Evolutionary conservation across 2,797 vertebrate genomes (phyloP).

Genomic region (Paratrypauchen microcephalus): DNA sequence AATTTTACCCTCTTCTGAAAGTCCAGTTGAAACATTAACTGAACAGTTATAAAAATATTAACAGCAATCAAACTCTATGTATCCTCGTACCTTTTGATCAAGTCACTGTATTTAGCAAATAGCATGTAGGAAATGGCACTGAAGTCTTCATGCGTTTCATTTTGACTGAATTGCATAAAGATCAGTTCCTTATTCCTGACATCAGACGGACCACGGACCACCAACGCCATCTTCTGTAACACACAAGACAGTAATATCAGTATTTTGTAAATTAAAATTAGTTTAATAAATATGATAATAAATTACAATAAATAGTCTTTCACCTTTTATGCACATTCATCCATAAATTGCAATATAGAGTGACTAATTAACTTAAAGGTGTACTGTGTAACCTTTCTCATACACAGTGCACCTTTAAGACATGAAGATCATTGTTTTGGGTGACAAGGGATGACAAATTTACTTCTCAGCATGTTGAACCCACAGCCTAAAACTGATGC

Average conservation of each 20-base stretch:
- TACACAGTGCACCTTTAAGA: too few relatives aligned
- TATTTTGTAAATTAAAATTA: not conserved
- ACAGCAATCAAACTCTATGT: not conserved
- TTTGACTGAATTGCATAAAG: conserved; percentile 93
- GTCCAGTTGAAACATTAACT: not conserved
- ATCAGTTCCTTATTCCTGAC: conserved; percentile 90
- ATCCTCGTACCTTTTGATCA: conserved; percentile 80
- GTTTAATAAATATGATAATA: not conserved
- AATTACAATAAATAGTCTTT: not conserved
- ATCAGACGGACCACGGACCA: conserved; percentile 89
- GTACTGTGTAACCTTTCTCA: too few relatives aligned
- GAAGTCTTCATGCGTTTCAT: conserved; percentile 91
- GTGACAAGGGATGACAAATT: too few relatives aligned
- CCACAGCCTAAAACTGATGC: too few relatives aligned
- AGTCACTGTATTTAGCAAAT: conserved; percentile 87
- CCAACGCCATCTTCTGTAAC: conserved; percentile 83
- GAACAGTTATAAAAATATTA: not conserved
- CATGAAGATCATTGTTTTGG: too few relatives aligned
- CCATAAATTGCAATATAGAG: too few relatives aligned
- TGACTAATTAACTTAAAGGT: too few relatives aligned
- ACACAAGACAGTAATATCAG: conserved; percentile 9
- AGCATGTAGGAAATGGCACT: conserved; percentile 95
- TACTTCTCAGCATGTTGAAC: not conserved
- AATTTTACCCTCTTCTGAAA: not conserved
- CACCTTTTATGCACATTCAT: too few relatives aligned